Conservation (phyloP, 2,888 invertebrate species). For the Periphyllus acericola region DNA sequence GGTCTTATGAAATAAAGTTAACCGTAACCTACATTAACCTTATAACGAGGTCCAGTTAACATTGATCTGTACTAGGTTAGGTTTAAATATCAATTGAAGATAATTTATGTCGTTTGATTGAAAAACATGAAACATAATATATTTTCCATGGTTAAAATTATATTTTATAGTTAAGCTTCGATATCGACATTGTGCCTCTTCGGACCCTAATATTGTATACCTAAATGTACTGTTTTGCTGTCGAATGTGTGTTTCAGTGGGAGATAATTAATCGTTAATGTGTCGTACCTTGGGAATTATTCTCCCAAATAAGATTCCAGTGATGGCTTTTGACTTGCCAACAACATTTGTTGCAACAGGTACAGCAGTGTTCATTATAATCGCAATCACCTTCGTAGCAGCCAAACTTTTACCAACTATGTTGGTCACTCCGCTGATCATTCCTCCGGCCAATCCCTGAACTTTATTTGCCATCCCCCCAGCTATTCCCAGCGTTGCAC, state of each 20-base stretch:
- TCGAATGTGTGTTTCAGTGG: not conserved
- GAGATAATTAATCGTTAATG: not conserved
- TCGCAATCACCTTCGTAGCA: not conserved
- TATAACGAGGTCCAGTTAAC: no score
- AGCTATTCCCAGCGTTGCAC: not conserved
- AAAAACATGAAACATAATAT: no score
- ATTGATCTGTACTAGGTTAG: no score
- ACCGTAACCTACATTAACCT: no score
- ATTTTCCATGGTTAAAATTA: no score
- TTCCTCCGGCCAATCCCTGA: not conserved
- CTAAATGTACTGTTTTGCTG: not conserved
- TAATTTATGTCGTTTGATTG: no score
- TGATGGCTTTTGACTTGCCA: not conserved
- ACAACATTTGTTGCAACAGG: not conserved
- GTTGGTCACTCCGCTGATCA: not conserved
- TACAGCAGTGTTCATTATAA: not conserved
- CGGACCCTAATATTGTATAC: not conserved
- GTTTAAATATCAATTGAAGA: no score
- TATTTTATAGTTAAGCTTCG: no score
- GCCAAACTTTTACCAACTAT: not conserved
- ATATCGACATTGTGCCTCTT: not conserved
- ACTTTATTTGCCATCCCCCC: not conserved
- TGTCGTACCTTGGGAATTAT: constrained; percentile 33
- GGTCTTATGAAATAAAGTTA: no score
- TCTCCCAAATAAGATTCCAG: not conserved